Percentiles rank a stretch among this genome's conserved stretches.
Evolutionary conservation across 1,140 invertebrate species (phyloP).

Genomic region (Drosophila takahashii): DNA sequence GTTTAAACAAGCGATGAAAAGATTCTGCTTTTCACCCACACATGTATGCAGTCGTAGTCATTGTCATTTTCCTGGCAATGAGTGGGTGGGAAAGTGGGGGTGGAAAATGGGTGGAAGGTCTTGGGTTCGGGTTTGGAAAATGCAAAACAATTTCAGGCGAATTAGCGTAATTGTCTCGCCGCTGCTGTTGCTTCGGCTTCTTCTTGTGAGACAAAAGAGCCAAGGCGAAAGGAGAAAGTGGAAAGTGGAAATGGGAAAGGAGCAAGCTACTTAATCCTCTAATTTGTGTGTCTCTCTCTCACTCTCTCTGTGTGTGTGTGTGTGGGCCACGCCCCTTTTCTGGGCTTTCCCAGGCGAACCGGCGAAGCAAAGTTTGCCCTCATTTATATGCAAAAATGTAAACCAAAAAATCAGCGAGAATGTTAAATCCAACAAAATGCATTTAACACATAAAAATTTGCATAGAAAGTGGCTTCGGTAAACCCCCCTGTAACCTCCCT

Average conservation of each 20-base stretch:
- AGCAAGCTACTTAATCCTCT: conserved; percentile 71
- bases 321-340: conserved; percentile 56
- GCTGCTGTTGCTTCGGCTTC: conserved; percentile 57
- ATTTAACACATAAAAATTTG: conserved; percentile 84
- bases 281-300: conserved; percentile 41
- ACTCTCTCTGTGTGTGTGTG: conserved; percentile 17
- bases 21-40: conserved; percentile 43
- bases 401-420: conserved; percentile 84
- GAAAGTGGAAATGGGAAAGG: not conserved
- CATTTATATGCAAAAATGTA: conserved; percentile 84
- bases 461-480: conserved; percentile 82
- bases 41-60: conserved; percentile 43
- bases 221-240: conserved; percentile 22
- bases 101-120: not conserved
- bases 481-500: not conserved
- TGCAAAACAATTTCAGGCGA: conserved; percentile 59
- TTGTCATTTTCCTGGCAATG: conserved; percentile 40
- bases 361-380: conserved; percentile 56
- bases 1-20: conserved; percentile 76
- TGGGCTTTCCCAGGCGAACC: conserved; percentile 11
- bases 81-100: conserved; percentile 12
- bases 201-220: conserved; percentile 39
- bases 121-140: conserved; percentile 10
- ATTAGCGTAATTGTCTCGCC: conserved; percentile 81
- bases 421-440: conserved; percentile 84